phyloP scores from a whole-genome alignment of 2,797 vertebrate species.

The Enteromius argenteus region DNA sequence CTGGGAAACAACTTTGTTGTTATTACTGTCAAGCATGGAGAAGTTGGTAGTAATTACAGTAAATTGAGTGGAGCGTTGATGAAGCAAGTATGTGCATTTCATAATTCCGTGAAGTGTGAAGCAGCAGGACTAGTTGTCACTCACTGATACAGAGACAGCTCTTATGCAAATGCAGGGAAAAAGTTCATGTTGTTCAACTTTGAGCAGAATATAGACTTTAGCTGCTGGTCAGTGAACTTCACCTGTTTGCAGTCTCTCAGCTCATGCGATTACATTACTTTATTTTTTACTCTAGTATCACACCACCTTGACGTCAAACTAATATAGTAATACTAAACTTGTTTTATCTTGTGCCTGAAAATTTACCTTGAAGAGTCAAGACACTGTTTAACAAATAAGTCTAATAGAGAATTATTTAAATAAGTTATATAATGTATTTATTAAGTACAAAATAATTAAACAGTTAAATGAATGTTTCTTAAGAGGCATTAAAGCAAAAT shows the following conservation, averaged over 20 bases:
- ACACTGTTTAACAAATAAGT: neutral
- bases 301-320: neutral
- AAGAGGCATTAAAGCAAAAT: neutral
- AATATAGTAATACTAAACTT: neutral
- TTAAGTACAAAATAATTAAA: neutral
- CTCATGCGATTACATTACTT: neutral
- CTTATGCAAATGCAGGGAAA: neutral
- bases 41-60: neutral
- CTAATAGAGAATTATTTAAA: neutral
- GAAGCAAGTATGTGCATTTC: neutral
- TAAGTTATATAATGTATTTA: neutral
- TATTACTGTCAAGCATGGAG: neutral
- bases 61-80: neutral
- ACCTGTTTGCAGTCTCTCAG: slow-evolving; percentile 24
- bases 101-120: neutral
- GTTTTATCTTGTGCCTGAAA: neutral
- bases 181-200: neutral
- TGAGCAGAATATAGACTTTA: slow-evolving; percentile 10
- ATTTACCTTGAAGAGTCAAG: neutral
- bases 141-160: neutral
- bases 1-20: neutral
- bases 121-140: neutral
- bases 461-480: neutral
- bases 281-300: neutral
- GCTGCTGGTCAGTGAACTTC: slow-evolving; percentile 26